A percentile compares a stretch with the other conserved stretches of the same genome.
phyloP scores from a whole-genome alignment of 2,113 vertebrate genomes.

The Balaenoptera acutorostrata region DNA sequence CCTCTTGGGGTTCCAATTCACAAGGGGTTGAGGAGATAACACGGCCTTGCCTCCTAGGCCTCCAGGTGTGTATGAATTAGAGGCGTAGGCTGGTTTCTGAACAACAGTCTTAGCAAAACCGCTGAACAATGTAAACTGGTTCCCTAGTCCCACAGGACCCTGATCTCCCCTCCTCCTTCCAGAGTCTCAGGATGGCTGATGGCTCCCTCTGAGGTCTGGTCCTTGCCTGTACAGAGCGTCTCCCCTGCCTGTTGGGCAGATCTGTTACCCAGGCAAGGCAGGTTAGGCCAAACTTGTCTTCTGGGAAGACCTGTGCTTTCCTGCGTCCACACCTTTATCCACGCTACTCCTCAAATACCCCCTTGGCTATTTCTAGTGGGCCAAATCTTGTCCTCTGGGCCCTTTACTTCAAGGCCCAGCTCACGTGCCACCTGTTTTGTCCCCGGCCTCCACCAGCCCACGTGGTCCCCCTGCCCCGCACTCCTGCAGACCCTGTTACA shows the following conservation, averaged over 20 bases:
- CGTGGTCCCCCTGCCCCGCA: rapidly evolving
- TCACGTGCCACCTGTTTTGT: background rate
- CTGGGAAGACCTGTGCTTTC: background rate
- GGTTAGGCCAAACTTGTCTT: background rate
- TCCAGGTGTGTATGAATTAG: background rate
- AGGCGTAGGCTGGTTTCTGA: no score
- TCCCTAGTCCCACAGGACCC: background rate
- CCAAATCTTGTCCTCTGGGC: background rate
- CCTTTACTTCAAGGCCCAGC: background rate
- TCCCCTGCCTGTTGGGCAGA: background rate
- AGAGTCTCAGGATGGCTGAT: background rate
- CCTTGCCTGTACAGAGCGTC: background rate
- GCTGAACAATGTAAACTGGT: rapidly evolving
- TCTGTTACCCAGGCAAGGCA: background rate
- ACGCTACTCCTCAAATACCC: background rate
- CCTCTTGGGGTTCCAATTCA: background rate
- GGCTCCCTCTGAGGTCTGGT: background rate
- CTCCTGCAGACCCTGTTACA: background rate
- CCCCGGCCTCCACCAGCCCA: background rate
- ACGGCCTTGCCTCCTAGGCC: background rate
- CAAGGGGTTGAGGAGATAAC: background rate
- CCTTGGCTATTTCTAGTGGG: background rate
- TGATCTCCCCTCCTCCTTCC: background rate
- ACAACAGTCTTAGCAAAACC: background rate
- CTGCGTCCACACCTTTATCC: rapidly evolving